Percentiles rank a stretch among this genome's conserved stretches.
Conservation (phyloP, 2,888 invertebrate genomes). For the Branchellion lobata region DNA sequence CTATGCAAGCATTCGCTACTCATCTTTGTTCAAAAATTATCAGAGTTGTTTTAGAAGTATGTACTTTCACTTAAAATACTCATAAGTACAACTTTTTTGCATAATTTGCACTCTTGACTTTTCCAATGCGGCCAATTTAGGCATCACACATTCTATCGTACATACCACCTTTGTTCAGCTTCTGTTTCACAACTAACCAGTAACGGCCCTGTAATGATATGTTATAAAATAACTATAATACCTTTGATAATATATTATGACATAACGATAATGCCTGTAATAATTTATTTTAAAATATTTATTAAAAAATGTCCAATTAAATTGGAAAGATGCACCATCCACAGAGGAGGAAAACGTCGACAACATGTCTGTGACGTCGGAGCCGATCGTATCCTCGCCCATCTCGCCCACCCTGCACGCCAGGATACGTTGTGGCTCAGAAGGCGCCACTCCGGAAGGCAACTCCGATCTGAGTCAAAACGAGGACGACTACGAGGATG, state of each 20-base stretch:
- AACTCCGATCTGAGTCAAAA: slow-evolving; percentile 22
- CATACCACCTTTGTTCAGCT: no score
- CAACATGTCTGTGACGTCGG: slow-evolving; percentile 51
- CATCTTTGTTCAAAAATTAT: neutral
- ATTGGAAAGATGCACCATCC: no score
- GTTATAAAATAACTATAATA: no score
- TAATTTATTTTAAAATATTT: no score
- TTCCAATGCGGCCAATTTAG: no score
- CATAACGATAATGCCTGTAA: no score
- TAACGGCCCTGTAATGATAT: no score
- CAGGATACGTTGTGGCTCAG: slow-evolving; percentile 43
- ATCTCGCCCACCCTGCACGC: slow-evolving; percentile 18
- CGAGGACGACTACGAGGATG: slow-evolving; percentile 41
- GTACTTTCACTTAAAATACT: neutral
- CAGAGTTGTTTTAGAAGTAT: neutral
- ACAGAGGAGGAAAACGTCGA: slow-evolving; percentile 50
- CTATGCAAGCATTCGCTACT: no score
- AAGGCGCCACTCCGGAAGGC: slow-evolving; percentile 46
- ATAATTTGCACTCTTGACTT: neutral
- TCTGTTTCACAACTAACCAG: no score
- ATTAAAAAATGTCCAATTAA: no score
- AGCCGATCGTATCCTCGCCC: slow-evolving; percentile 47
- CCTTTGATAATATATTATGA: no score
- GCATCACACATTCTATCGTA: no score
- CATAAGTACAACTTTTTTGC: neutral